Evolutionary conservation across 2,797 vertebrate species (phyloP), one percentile per base, ranked within the genome.

Genomic region (Danio jaintianensis): DNA sequence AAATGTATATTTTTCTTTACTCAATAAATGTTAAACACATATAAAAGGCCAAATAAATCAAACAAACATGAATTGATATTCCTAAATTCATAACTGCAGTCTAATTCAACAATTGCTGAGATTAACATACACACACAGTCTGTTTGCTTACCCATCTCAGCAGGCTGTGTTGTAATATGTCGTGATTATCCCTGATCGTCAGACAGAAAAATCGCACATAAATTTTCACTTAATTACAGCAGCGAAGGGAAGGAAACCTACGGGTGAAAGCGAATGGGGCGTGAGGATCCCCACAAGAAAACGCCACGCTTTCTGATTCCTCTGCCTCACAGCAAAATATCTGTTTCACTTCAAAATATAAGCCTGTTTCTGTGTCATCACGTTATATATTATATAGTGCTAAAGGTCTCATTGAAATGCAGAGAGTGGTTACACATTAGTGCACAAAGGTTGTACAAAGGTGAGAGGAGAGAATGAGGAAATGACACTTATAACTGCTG

Each of bases 101-200:
- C 9, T 75, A 68, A 75, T 74, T 62, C 68, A 80, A 68, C 55
- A 69, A 73, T 43, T 69, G 50, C 43, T 71, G 16, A 69, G 47
- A 80, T 68, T 43, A 70, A 80, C 68, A 73, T 72, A 69, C 29
- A 20, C 15, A 29, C 50, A 74, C 79, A 56, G 9, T 64, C 40
- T 86, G 79, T 84, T 86, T 84, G 85, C 85, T 84, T 81, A 86
- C 83, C 85, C 85, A 84, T 86, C 81, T 79, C 85, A 81, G 81
- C 81, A 79, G 82, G 85, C 77, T 82, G 77, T 78, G 79, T 55
- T 81, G 69, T 73, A 82, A 80, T 75, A 72, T 59, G 81, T 8
- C 55, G 69, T 80, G 82, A 86, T 84, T 82, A 82, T 80, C 68
- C 83, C 78, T 81, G 78, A 84, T 84, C 76, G 74, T 82, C 80